phyloP scores from a whole-genome alignment of 1,140 invertebrate genomes.

The Condylostylus longicornis region DNA sequence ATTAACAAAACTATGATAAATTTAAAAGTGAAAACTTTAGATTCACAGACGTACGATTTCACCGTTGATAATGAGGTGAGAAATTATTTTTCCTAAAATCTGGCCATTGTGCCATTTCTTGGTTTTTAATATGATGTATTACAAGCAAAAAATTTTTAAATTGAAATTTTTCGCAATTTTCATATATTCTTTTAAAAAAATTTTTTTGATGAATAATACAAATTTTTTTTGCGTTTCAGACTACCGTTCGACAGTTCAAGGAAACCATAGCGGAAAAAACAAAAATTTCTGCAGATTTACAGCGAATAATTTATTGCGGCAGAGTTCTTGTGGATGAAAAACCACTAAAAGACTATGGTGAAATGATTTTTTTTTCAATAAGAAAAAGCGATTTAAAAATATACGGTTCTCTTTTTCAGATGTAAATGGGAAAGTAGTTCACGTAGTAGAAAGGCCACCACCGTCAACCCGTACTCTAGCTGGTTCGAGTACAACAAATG shows the following conservation, averaged over 20 bases:
- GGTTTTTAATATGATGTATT: too few relatives aligned
- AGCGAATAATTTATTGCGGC: conserved; percentile 85
- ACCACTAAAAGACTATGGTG: conserved; percentile 75
- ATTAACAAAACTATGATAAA: conserved; percentile 51
- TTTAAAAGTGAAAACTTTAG: conserved; percentile 80
- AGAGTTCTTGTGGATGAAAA: conserved; percentile 83
- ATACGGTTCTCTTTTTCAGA: conserved; percentile 39
- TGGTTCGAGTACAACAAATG: conserved; percentile 23
- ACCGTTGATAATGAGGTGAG: conserved; percentile 76
- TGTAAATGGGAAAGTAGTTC: conserved; percentile 82
- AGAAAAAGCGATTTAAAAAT: conserved; percentile 2
- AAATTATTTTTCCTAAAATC: conserved; percentile 13
- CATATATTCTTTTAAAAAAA: neutral
- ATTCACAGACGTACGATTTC: conserved; percentile 79
- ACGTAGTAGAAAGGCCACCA: conserved; percentile 80
- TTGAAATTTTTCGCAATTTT: too few relatives aligned
- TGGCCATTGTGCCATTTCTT: too few relatives aligned
- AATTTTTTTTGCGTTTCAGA: conserved; percentile 36
- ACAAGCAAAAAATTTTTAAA: too few relatives aligned
- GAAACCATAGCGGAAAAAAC: conserved; percentile 62
- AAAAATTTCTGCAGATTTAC: conserved; percentile 60
- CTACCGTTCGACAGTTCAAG: conserved; percentile 76
- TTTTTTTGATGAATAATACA: neutral
- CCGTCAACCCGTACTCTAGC: conserved; percentile 25
- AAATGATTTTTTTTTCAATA: too few relatives aligned